These are phyloP conservation scores for Taeniopygia guttata DNA, from an alignment of 2,797 vertebrate genomes.

Conservation along the genomic window DNA sequence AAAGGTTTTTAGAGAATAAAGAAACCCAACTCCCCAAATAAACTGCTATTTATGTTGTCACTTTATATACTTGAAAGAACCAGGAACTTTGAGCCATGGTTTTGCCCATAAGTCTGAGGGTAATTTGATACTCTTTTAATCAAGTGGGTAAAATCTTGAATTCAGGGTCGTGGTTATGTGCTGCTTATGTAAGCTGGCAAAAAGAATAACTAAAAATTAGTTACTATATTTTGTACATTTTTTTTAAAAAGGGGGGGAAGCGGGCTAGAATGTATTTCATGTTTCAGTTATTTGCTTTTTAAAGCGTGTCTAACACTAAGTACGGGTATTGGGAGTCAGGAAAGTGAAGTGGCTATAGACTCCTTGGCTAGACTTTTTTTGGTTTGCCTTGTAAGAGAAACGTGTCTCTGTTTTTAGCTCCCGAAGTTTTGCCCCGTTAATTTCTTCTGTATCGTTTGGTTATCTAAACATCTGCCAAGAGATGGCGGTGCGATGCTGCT, in stretches of 20 bases:
- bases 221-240: rapidly evolving
- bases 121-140: background rate
- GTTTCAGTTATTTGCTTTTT: background rate
- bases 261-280: rapidly evolving
- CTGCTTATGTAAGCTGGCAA: background rate
- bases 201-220: background rate
- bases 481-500: slow-evolving; percentile 65
- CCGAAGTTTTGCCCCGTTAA: background rate
- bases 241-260: rapidly evolving
- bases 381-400: background rate
- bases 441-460: background rate
- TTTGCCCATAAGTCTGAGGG: background rate
- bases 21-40: rapidly evolving
- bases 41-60: background rate
- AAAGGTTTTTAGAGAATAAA: background rate
- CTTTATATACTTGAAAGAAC: background rate
- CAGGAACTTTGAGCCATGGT: rapidly evolving
- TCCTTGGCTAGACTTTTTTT: background rate
- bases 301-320: background rate
- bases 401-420: background rate
- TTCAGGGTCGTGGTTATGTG: background rate
- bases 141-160: background rate
- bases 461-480: slow-evolving; percentile 31
- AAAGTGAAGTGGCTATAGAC: background rate
- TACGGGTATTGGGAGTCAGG: background rate